These are phyloP conservation scores for Mormyrus lacerda DNA, from an alignment of 2,113 vertebrate species.

Conservation along the genomic window DNA sequence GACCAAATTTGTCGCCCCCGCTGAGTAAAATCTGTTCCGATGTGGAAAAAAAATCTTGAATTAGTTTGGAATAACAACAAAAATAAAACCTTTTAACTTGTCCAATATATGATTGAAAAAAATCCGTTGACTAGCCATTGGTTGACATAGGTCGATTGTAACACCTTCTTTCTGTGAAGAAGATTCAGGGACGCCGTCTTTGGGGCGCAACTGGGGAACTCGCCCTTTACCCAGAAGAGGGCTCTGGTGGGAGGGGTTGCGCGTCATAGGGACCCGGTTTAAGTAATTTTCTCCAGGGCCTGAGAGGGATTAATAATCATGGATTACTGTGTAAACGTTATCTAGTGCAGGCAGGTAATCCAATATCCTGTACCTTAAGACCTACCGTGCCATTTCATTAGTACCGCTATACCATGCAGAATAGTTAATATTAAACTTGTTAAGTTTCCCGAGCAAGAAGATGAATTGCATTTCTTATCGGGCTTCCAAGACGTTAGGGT, in stretches of 20 bases:
- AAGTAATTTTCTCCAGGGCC: slow-evolving; percentile 23
- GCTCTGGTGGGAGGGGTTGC: not conserved
- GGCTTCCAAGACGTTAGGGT: slow-evolving; percentile 51
- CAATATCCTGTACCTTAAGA: slow-evolving; percentile 64
- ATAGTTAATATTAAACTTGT: slow-evolving; percentile 37
- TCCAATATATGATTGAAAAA: not conserved
- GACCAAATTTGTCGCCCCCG: not conserved
- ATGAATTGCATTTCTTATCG: slow-evolving; percentile 60
- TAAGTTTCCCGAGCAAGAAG: slow-evolving; percentile 45
- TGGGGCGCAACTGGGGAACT: not conserved
- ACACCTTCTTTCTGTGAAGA: slow-evolving; percentile 42
- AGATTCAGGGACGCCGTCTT: slow-evolving; percentile 64
- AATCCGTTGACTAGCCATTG: not conserved
- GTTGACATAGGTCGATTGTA: slow-evolving; percentile 27
- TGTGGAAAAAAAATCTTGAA: not conserved
- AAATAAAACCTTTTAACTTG: not conserved
- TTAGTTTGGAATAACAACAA: not conserved
- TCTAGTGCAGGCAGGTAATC: slow-evolving; percentile 81
- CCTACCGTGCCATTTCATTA: slow-evolving; percentile 38
- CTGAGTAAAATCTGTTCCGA: not conserved
- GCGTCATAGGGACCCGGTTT: not conserved
- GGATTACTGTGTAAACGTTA: slow-evolving; percentile 80
- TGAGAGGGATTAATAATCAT: slow-evolving; percentile 81
- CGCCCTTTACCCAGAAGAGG: not conserved
- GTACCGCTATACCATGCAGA: slow-evolving; percentile 28